phyloP scores from a whole-genome alignment of 2,113 vertebrate genomes.

The Corythornis madagascariensis region DNA sequence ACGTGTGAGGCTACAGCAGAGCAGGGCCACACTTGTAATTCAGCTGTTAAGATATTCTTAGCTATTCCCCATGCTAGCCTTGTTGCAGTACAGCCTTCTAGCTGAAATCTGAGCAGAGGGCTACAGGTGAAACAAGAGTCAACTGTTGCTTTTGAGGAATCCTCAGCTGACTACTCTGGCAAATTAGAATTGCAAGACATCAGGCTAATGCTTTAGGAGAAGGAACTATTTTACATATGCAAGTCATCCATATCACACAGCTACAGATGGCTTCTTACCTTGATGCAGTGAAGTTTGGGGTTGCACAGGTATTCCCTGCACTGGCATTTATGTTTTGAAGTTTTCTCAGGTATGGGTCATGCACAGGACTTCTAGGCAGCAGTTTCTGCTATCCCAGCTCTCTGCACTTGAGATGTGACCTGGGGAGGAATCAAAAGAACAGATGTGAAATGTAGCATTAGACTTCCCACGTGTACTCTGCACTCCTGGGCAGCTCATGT shows the following conservation, averaged over 20 bases:
- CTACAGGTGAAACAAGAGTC: background rate
- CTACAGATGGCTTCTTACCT: background rate
- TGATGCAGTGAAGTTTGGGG: background rate
- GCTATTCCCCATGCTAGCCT: background rate
- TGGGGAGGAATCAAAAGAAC: background rate
- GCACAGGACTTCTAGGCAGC: background rate
- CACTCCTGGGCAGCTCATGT: accelerated
- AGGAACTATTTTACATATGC: background rate
- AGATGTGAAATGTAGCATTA: background rate
- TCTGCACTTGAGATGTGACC: background rate
- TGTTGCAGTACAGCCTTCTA: background rate
- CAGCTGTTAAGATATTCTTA: background rate
- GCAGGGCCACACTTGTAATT: background rate
- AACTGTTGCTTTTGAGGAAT: background rate
- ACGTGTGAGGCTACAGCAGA: background rate
- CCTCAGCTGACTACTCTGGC: background rate
- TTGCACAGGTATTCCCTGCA: background rate
- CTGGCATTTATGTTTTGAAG: background rate
- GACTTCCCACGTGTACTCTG: background rate
- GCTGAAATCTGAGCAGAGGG: background rate
- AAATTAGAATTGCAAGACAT: background rate
- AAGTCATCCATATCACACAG: accelerated
- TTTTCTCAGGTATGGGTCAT: background rate
- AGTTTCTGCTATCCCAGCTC: background rate
- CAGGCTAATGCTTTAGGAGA: background rate